A percentile compares a stretch with the other conserved stretches of the same genome.
Conservation (phyloP, 2,888 invertebrate genomes). For the Andrena camellia region DNA sequence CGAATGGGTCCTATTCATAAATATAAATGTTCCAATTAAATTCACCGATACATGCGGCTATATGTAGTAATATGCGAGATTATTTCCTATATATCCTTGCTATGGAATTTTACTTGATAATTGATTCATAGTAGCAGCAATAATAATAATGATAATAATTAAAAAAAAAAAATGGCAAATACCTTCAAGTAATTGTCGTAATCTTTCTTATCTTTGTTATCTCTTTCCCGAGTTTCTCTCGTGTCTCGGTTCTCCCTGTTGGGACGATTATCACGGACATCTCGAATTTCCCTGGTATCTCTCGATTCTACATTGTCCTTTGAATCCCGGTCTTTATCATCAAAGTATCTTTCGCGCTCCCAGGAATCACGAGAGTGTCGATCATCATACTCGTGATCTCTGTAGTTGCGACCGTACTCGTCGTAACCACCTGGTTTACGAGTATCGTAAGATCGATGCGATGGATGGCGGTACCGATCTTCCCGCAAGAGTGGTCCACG, state of each 20-base stretch:
- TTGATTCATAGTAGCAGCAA: too few relatives aligned
- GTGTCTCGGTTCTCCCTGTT: constrained; percentile 69
- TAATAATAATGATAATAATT: not conserved
- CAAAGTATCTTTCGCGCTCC: constrained; percentile 81
- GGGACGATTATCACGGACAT: constrained; percentile 74
- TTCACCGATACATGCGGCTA: not conserved
- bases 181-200: constrained; percentile 84
- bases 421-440: constrained; percentile 75
- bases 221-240: constrained; percentile 71
- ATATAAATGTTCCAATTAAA: constrained; percentile 1
- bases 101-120: too few relatives aligned
- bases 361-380: constrained; percentile 81
- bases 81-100: too few relatives aligned
- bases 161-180: constrained; percentile 16
- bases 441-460: constrained; percentile 78
- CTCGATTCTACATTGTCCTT: constrained; percentile 66
- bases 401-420: constrained; percentile 76
- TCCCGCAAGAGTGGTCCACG: constrained; percentile 72
- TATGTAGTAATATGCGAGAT: too few relatives aligned
- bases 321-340: constrained; percentile 76
- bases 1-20: constrained; percentile 75
- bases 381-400: constrained; percentile 83
- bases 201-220: constrained; percentile 79
- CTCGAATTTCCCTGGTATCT: constrained; percentile 65
- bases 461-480: constrained; percentile 80